Evolutionary conservation across 92 coral and sea anemone species (phyloP), one percentile per base, ranked within the genome.

Genomic region (Phenganax stokvisi): DNA sequence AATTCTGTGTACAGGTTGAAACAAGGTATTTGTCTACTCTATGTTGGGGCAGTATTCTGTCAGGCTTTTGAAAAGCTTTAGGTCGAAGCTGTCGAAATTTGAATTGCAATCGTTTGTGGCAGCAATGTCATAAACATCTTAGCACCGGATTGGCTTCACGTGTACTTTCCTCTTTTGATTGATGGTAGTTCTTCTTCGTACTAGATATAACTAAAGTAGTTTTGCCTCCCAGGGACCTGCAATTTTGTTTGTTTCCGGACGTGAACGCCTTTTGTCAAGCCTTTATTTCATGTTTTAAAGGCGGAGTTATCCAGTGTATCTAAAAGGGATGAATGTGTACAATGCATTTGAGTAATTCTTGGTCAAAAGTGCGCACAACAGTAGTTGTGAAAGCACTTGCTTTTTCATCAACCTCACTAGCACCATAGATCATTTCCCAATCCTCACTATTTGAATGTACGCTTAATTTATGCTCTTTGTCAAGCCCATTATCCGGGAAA

Each of bases 251-350:
- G 30, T 81, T 70, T 20, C 85, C 79, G 9, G 15, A 27, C 10
- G 79, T 71, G 47, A 71, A 81, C 29, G 77, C 78, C 51, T 58
- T 68, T 29, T 69, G 78, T 55, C 84, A 68, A 7, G 61, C 25
- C 65, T 70, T 81, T 9, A 81, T 81, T 29, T 68, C 84, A 15
- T 9, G 61, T 37, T 81, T 68, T 17, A 70, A 68, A 53, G 25
- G 72, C n/a, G 85, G 57, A 1, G 85, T 70, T 79, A 81, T 81
- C 79, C 85, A 81, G 6, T 78, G 85, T 57, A 70, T 81, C 78
- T 81, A 78, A 0, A 79, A 52, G 44, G 79, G 79, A n/a, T 81
- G 79, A 20, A 10, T 28, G 0, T 79, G 79, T 51, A 70, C 57
- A 0, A 56, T 17, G 29, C 57, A 30, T 10, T 51, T 29, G 28